phyloP scores from a whole-genome alignment of 1,140 invertebrate species.

The Coelopa frigida region DNA sequence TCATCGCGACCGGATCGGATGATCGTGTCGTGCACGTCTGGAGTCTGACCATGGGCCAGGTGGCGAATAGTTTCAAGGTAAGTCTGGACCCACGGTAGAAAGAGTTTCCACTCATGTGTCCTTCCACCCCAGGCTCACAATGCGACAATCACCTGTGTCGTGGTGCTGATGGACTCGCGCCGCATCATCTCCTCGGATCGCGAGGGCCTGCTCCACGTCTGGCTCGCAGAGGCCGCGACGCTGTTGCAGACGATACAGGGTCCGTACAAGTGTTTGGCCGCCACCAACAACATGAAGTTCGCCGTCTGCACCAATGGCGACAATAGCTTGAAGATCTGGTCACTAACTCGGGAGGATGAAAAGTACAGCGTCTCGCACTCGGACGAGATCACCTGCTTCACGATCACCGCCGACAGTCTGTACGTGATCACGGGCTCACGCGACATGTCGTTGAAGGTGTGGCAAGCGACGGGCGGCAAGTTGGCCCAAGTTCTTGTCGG shows the following conservation, averaged over 20 bases:
- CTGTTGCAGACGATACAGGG: constrained; percentile 61
- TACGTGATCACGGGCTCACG: constrained; percentile 76
- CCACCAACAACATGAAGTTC: constrained; percentile 73
- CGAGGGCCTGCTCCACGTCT: constrained; percentile 63
- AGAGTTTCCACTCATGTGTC: constrained; percentile 63
- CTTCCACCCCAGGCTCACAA: constrained; percentile 57
- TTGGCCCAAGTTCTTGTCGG: constrained; percentile 78
- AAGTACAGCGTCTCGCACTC: constrained; percentile 70
- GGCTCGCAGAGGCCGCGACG: constrained; percentile 72
- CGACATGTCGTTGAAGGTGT: constrained; percentile 82
- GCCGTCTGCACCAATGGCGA: constrained; percentile 61
- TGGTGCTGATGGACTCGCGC: constrained; percentile 67
- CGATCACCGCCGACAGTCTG: constrained; percentile 70
- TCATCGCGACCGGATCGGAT: constrained; percentile 75
- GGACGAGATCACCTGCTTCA: constrained; percentile 75
- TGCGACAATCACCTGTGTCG: constrained; percentile 62
- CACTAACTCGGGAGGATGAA: constrained; percentile 65
- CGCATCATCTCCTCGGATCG: constrained; percentile 69
- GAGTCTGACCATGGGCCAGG: constrained; percentile 62
- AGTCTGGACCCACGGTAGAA: background rate
- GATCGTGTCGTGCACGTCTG: constrained; percentile 73
- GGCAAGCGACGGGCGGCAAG: constrained; percentile 77
- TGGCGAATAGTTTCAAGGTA: constrained; percentile 59
- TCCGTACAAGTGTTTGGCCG: constrained; percentile 58
- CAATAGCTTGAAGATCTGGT: constrained; percentile 67